phyloP scores from a whole-genome alignment of 2,113 vertebrate genomes.

The Micromys minutus region DNA sequence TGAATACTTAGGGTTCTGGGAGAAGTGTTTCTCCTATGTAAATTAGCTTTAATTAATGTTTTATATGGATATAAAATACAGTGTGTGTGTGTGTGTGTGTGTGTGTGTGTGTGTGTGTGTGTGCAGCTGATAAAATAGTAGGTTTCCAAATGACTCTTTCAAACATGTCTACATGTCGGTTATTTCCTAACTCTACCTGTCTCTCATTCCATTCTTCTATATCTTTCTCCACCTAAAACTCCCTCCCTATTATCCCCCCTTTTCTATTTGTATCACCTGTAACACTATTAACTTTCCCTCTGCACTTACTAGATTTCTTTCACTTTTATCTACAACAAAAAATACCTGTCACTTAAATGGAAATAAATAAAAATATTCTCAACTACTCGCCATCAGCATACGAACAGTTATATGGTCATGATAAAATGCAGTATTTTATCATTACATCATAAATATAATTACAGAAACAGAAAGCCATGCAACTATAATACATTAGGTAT shows the following conservation, averaged over 20 bases:
- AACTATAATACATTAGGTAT: neutral
- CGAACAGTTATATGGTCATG: conserved; percentile 25
- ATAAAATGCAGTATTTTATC: conserved; percentile 23
- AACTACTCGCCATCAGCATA: neutral
- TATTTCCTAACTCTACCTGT: neutral
- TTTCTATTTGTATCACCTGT: neutral
- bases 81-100: neutral
- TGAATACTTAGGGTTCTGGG: neutral
- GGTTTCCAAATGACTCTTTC: neutral
- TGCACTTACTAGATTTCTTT: conserved; percentile 3
- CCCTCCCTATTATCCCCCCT: neutral
- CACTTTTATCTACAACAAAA: neutral
- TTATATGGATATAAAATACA: neutral
- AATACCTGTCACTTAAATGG: conserved; percentile 27
- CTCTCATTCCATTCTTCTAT: neutral
- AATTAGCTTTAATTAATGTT: neutral
- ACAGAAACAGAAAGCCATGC: neutral
- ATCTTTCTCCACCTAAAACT: neutral
- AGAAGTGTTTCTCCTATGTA: neutral
- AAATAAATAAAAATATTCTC: conserved; percentile 57
- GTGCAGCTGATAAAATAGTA: neutral
- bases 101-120: neutral
- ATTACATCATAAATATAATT: conserved; percentile 30
- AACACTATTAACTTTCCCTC: neutral
- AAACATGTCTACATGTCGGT: neutral